Base-by-base conservation (phyloP, 1,140 invertebrate species). In the Solenopsis fugax region DNA sequence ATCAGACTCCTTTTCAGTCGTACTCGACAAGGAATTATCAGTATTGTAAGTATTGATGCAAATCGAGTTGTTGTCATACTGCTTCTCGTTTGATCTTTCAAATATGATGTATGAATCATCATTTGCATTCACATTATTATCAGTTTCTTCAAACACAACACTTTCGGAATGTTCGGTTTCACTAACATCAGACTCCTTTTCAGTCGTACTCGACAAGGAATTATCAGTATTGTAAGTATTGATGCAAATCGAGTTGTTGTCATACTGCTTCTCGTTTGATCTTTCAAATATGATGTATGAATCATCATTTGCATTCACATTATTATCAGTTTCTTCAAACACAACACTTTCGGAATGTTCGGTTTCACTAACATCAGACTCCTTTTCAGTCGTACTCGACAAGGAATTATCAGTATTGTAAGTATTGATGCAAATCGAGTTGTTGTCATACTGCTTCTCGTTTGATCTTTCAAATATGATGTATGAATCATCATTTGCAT, bases 21-120 rank as follows among this genome's bases (percentile, higher is more conserved):
- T n/a, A 21, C n/a, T 90, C 18, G 81, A 76, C 60, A 2, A 7
- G 13, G 87, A 88, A 65, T n/a, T 87, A n/a, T 85, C 50, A 6
- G 29, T 87, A 50, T 7, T 72, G 13, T 41, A 78, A 34, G 73
- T 75, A 58, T 48, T 56, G n/a, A 87, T 89, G 12, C 54, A 60
- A 16, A 86, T 86, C 9, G 90, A 72, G 29, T 29, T 29, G 24
- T 91, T 50, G 0, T 91, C 75, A 24, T 76, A 21, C 13, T 56
- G 45, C 0, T 89, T 78, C 41, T 91, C 82, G 29, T 92, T 84
- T 13, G 90, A 87, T 34, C 86, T 76, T 69, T 94, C 94, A 76
- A 95, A 95, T n/a, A 94, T 90, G 12, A 95, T 90, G 56, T 89
- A 93, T 41, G 92, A 93, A 80, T 93, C 91, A 7, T 93, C 90